phyloP scores from a whole-genome alignment of 2,888 invertebrate species.

The Tanypteryx hageni region DNA sequence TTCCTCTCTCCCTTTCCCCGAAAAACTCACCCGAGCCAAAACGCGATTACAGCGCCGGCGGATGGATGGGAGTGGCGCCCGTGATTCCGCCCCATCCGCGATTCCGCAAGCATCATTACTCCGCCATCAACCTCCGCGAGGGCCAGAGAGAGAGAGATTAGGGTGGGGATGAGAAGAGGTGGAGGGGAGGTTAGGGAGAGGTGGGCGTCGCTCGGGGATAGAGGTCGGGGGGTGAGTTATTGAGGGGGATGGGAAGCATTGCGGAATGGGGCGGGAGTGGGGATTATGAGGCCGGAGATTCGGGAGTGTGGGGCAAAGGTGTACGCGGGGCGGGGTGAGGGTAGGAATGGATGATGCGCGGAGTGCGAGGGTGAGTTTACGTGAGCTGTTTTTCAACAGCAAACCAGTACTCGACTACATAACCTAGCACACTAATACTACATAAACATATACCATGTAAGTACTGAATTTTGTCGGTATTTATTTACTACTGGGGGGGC shows the following conservation, averaged over 20 bases:
- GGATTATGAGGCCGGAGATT: too few relatives aligned
- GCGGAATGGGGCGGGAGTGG: background rate
- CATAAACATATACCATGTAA: too few relatives aligned
- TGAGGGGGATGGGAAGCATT: background rate
- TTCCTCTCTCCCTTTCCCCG: background rate
- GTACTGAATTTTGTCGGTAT: too few relatives aligned
- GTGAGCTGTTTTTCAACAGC: too few relatives aligned
- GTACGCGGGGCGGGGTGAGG: too few relatives aligned
- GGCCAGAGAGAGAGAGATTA: background rate
- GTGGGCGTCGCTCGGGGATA: background rate
- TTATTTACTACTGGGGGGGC: too few relatives aligned
- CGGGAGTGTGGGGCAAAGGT: too few relatives aligned
- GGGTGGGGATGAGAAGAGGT: background rate
- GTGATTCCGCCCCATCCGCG: background rate
- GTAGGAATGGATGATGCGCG: too few relatives aligned
- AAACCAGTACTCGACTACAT: too few relatives aligned
- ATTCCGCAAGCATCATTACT: background rate
- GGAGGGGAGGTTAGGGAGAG: background rate
- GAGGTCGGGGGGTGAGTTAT: background rate
- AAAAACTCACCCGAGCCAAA: background rate
- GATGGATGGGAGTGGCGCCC: background rate
- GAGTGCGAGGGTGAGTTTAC: too few relatives aligned
- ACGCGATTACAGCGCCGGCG: background rate
- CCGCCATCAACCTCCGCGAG: background rate
- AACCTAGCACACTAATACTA: too few relatives aligned